Base-by-base conservation (phyloP, 2,888 invertebrate genomes). In the Merodon equestris region DNA sequence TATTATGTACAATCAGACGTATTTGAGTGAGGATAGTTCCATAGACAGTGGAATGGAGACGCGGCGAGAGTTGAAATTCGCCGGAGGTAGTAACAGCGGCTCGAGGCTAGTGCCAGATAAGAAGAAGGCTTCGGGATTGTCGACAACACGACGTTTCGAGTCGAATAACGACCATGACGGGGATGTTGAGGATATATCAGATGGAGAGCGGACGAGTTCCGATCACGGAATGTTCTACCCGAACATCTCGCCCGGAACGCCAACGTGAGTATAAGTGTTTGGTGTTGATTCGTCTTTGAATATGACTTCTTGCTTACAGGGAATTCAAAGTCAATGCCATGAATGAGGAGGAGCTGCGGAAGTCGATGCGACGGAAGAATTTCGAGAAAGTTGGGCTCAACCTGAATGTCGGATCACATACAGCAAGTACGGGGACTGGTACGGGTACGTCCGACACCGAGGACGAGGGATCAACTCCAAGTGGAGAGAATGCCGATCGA, bases 251-350 rank as follows among this genome's bases (percentile, higher is more conserved):
- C 85, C 90, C 4, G 85, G 88, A 81, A 89, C 89, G 38, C 89
- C 89, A 53, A 89, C 89, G 89, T 89, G 84, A 87, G 86, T 83
- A 4, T 5, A 4, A 19, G 7, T n/a, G 1, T 53, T 64, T 56
- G 45, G 3, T 14, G 7, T 40, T 36, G 14, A 9, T 27, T n/a
- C 13, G 5, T 17, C 19, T 44, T 44, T 15, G 10, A 13, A 44
- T 47, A 4, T 12, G 15, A 47, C 45, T 48, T 48, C 14, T 66
- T 27, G 7, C 64, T 82, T 89, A 84, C 84, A 95, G 94, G 72
- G 95, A 95, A 85, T 96, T 95, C 86, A 95, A 94, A 85, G 95
- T 96, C 44, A 96, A 94, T 85, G 96, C 96, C 63, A 95, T 96
- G 92, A 95, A 96, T 85, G 95, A 93, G 0, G 95, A 95, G 40